Conservation (phyloP, 2,113 vertebrate species). For the Mesoclemmys tuberculata region DNA sequence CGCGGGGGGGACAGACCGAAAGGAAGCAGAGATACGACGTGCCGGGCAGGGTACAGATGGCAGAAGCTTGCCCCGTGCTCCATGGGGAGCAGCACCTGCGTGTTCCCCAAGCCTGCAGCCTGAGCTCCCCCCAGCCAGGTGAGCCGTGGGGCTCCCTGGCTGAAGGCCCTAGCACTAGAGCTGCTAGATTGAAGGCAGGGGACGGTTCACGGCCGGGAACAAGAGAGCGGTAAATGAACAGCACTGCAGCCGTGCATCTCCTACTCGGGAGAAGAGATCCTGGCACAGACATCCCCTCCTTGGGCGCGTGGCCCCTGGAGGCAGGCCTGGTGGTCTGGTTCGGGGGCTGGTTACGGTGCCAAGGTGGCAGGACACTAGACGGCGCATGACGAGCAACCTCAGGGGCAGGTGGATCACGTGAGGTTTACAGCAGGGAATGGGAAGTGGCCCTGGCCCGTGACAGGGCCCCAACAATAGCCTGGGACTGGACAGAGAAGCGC, state of each 20-base stretch:
- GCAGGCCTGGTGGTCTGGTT: neutral
- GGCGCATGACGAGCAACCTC: too few species aligned
- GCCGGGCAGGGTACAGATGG: too few species aligned
- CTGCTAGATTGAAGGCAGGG: neutral
- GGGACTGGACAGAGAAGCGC: neutral
- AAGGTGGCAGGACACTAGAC: too few species aligned
- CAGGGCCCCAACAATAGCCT: neutral
- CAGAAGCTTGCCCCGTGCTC: neutral
- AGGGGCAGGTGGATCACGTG: neutral
- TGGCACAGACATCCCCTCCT: too few species aligned
- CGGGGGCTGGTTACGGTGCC: neutral
- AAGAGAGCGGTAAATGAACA: too few species aligned
- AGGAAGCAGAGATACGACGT: too few species aligned
- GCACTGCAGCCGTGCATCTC: neutral
- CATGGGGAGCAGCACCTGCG: neutral
- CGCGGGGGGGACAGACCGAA: too few species aligned
- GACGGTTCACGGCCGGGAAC: neutral
- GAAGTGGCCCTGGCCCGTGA: neutral
- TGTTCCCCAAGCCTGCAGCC: too few species aligned
- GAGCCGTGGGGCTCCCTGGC: neutral
- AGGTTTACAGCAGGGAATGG: neutral
- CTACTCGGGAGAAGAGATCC: neutral
- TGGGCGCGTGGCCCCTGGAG: too few species aligned
- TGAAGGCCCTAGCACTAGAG: neutral
- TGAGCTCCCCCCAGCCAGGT: too few species aligned